A percentile compares a stretch with the other conserved stretches of the same genome.
Conservation (phyloP, 2,113 vertebrate species). For the Chlorodrepanis virens region DNA sequence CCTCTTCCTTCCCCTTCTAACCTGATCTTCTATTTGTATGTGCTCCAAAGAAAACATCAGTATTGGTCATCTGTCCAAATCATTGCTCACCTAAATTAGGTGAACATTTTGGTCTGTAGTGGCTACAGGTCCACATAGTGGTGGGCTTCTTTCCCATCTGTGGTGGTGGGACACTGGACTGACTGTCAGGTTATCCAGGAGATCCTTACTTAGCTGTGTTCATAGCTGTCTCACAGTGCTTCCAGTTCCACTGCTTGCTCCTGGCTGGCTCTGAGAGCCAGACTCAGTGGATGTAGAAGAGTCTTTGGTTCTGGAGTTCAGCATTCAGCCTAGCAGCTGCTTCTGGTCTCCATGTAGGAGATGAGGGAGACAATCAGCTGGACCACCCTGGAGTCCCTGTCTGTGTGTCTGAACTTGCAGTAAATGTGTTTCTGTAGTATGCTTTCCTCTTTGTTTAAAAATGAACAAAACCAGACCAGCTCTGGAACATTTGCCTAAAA, state of each 20-base stretch:
- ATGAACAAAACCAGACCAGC: not conserved
- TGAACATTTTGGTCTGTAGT: not conserved
- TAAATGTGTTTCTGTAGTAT: not conserved
- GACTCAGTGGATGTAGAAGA: not conserved
- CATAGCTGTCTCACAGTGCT: not conserved
- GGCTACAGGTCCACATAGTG: not conserved
- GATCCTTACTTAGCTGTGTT: not conserved
- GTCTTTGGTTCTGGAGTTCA: not conserved
- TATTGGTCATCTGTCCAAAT: not conserved
- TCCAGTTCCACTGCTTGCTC: not conserved
- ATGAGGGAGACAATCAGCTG: not conserved
- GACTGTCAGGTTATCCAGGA: not conserved
- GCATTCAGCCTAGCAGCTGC: not conserved
- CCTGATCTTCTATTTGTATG: fast-evolving
- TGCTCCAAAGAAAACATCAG: not conserved
- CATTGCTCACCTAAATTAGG: not conserved
- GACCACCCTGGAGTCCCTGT: slow-evolving; percentile 2
- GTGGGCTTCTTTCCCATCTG: not conserved
- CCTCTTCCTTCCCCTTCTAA: not conserved
- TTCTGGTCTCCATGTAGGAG: not conserved
- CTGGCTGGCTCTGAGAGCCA: not conserved
- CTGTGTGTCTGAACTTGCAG: not conserved
- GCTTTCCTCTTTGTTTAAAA: not conserved
- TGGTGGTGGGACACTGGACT: not conserved
- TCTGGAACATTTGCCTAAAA: not conserved